phyloP scores from a whole-genome alignment of 2,113 vertebrate species.

The Psophia crepitans region DNA sequence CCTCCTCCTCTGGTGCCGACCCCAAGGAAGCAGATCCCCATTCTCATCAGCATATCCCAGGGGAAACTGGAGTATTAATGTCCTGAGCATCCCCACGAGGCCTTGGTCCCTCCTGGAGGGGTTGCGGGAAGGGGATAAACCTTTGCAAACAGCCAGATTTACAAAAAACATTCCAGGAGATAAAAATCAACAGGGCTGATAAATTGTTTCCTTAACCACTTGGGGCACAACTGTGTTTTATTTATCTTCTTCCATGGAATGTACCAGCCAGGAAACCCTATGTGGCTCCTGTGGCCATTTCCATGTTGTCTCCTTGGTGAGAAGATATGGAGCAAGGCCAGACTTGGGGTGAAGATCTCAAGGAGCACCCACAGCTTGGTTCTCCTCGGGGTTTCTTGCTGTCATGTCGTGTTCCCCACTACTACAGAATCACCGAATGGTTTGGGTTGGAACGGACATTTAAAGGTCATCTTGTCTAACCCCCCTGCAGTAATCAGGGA shows the following conservation, averaged over 20 bases:
- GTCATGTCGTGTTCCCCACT: fast-evolving
- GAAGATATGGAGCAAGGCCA: neutral
- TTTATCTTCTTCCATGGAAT: neutral
- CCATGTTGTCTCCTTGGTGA: neutral
- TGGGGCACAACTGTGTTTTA: neutral
- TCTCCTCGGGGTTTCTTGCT: neutral
- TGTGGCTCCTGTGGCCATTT: neutral
- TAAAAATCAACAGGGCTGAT: neutral
- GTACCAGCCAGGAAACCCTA: neutral
- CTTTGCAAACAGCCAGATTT: neutral
- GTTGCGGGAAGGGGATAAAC: neutral
- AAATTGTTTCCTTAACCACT: neutral
- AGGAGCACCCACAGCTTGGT: neutral
- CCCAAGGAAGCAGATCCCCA: neutral
- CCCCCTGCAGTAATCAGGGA: neutral
- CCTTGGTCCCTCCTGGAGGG: neutral
- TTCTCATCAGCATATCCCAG: neutral
- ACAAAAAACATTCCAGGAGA: neutral
- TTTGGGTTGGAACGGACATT: neutral
- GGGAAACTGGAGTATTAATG: neutral
- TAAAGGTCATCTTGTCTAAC: neutral
- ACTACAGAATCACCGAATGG: fast-evolving
- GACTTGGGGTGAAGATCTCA: neutral
- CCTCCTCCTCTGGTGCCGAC: neutral
- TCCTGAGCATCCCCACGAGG: neutral